phyloP scores from a whole-genome alignment of 2,113 vertebrate species.

The Paramormyrops kingsleyae region DNA sequence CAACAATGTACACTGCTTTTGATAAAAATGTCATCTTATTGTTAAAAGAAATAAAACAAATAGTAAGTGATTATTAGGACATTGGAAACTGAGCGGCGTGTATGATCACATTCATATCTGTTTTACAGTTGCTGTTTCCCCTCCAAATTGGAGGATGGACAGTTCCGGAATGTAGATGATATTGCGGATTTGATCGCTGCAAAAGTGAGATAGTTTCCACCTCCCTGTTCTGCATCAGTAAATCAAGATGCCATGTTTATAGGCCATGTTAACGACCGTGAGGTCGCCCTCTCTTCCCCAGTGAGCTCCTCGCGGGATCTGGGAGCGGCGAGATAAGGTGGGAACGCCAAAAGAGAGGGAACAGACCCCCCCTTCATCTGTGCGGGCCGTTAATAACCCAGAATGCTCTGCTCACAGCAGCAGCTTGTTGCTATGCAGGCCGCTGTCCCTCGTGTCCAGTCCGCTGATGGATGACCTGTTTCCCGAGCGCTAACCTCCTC shows the following conservation, averaged over 20 bases:
- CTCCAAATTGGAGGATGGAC: background rate
- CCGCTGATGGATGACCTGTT: constrained; percentile 22
- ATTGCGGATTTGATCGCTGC: background rate
- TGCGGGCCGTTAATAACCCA: constrained; percentile 15
- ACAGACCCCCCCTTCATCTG: background rate
- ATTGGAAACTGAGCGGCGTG: background rate
- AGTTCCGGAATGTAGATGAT: background rate
- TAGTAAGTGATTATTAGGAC: background rate
- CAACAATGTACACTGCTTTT: background rate
- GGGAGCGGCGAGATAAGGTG: constrained; percentile 22
- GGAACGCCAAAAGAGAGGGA: background rate
- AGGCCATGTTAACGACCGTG: background rate
- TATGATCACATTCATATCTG: too few relatives aligned
- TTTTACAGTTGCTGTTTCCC: background rate
- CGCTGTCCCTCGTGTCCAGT: constrained; percentile 16
- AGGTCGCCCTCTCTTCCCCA: background rate
- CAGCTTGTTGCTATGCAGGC: constrained; percentile 4
- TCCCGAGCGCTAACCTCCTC: background rate
- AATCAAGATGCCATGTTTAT: constrained; percentile 20
- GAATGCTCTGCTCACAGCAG: constrained; percentile 5
- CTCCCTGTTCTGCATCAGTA: background rate
- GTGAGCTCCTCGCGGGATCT: constrained; percentile 7
- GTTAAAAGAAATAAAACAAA: background rate
- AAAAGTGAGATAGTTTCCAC: background rate
- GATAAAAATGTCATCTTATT: background rate